phyloP scores from a whole-genome alignment of 2,888 invertebrate species.

The Phymatocera aterrima region DNA sequence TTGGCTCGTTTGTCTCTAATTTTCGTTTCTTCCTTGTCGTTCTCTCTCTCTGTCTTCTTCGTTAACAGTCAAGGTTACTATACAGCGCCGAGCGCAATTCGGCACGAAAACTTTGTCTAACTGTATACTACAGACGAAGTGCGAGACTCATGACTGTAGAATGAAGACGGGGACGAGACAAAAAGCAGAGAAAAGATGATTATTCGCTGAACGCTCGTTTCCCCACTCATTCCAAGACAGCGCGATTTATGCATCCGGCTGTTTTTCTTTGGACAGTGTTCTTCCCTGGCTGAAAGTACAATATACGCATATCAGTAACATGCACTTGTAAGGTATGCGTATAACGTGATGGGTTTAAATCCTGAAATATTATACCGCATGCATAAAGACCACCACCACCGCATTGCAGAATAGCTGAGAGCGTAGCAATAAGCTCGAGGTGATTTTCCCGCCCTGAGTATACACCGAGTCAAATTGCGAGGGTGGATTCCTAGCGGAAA shows the following conservation, averaged over 20 bases:
- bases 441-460: slow-evolving; percentile 3
- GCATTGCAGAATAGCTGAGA: background rate
- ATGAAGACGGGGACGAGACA: too few species aligned
- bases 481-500: background rate
- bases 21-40: too few species aligned
- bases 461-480: background rate
- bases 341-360: background rate
- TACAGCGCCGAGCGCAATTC: background rate
- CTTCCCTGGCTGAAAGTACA: background rate
- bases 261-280: background rate
- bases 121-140: slow-evolving; percentile 7
- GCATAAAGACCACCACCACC: background rate
- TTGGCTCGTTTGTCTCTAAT: too few species aligned
- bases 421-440: slow-evolving; percentile 14
- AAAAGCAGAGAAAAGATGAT: background rate
- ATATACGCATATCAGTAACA: background rate
- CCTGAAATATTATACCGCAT: background rate
- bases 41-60: slow-evolving; percentile 22
- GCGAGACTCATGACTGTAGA: slow-evolving; percentile 1
- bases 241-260: too few species aligned
- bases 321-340: background rate
- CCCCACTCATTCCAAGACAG: background rate
- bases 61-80: slow-evolving; percentile 43
- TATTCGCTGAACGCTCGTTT: background rate
- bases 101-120: background rate